A percentile compares a stretch with the other conserved stretches of the same genome.
phyloP scores from a whole-genome alignment of 2,113 vertebrate species.

The Gavia stellata region DNA sequence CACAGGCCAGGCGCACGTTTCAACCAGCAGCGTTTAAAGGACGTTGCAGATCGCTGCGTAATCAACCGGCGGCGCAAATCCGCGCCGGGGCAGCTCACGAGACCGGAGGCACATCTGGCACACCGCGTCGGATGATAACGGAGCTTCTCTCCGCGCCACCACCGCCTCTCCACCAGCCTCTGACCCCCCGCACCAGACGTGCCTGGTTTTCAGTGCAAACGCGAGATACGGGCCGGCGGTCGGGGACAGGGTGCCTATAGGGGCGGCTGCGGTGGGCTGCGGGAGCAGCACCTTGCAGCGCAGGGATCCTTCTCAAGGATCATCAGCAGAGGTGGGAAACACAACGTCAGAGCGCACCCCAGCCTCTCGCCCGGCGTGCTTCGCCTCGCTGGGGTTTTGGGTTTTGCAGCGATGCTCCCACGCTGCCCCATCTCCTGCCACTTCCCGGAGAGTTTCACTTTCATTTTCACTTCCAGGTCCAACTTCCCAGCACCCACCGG shows the following conservation, averaged over 20 bases:
- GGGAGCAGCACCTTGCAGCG: background rate
- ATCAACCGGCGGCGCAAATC: background rate
- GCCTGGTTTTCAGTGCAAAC: background rate
- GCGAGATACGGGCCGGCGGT: background rate
- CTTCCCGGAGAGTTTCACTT: background rate
- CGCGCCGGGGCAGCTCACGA: background rate
- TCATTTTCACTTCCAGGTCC: conserved; percentile 4
- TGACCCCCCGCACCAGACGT: rapidly evolving
- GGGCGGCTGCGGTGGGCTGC: too few relatives aligned
- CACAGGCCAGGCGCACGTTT: background rate
- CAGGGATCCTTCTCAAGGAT: background rate
- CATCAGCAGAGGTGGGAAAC: background rate
- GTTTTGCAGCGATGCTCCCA: background rate
- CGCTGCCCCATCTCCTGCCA: background rate
- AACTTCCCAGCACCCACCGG: background rate
- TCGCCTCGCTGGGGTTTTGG: background rate
- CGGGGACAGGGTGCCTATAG: background rate
- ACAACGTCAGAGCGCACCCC: background rate
- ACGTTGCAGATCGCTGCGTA: background rate
- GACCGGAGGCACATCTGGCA: background rate
- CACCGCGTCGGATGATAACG: background rate
- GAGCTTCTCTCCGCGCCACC: background rate
- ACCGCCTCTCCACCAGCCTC: background rate
- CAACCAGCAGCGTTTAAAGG: background rate
- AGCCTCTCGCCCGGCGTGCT: background rate